phyloP scores from a whole-genome alignment of 2,113 vertebrate species.

The Tetrao urogallus region DNA sequence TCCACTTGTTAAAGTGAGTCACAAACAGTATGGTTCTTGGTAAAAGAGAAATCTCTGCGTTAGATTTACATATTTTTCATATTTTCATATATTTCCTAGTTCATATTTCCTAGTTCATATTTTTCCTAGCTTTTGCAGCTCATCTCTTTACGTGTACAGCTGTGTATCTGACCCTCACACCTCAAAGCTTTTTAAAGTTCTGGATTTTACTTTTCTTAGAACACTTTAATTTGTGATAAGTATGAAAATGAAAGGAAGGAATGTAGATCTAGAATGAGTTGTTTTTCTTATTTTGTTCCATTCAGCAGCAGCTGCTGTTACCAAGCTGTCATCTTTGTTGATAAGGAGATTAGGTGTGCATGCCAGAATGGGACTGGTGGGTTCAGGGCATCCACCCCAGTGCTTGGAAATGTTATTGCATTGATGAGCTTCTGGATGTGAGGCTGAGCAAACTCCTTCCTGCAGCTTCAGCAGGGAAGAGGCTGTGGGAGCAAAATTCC shows the following conservation, averaged over 20 bases:
- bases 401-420: neutral
- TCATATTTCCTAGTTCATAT: no score
- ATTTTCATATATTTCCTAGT: no score
- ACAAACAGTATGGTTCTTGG: neutral
- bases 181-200: slow-evolving; percentile 16
- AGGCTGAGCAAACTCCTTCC: neutral
- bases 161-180: neutral
- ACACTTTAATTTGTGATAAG: slow-evolving; percentile 43
- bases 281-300: slow-evolving; percentile 74
- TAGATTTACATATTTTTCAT: neutral
- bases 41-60: neutral
- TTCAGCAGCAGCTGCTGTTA: slow-evolving; percentile 77
- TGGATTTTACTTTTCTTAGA: neutral
- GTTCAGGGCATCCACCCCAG: neutral
- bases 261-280: slow-evolving; percentile 63
- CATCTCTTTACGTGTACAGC: neutral
- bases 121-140: neutral
- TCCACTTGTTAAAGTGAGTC: neutral
- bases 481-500: neutral
- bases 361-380: slow-evolving; percentile 33
- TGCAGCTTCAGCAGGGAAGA: neutral
- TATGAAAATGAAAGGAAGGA: slow-evolving; percentile 61
- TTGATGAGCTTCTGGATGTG: neutral
- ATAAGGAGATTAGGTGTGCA: slow-evolving; percentile 65
- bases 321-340: slow-evolving; percentile 79